A percentile compares a stretch with the other conserved stretches of the same genome.
Evolutionary conservation across 1,140 invertebrate species (phyloP).

Genomic region (Hypothenemus hampei): DNA sequence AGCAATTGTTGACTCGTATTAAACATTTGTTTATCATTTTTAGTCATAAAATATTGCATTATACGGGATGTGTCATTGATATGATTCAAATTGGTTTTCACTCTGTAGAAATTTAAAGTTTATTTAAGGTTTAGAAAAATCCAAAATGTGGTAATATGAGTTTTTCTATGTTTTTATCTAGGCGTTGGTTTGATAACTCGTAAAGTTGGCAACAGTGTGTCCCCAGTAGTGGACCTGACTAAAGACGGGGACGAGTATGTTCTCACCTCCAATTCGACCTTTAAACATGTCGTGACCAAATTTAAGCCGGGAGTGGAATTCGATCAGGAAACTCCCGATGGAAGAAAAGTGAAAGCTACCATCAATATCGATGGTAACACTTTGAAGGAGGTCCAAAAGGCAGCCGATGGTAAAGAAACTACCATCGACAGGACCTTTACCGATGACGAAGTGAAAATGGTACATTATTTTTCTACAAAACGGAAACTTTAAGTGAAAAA

Average conservation of each 20-base stretch:
- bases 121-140: too few species aligned
- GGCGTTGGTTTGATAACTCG: slow-evolving; percentile 71
- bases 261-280: slow-evolving; percentile 74
- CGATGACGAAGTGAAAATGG: slow-evolving; percentile 67
- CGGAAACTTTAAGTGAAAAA: neutral
- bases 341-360: slow-evolving; percentile 71
- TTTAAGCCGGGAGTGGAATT: slow-evolving; percentile 81
- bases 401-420: slow-evolving; percentile 59
- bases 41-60: too few species aligned
- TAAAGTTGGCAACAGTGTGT: slow-evolving; percentile 70
- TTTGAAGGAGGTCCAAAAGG: slow-evolving; percentile 65
- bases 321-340: slow-evolving; percentile 81
- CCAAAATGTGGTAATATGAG: too few species aligned
- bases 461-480: slow-evolving; percentile 34
- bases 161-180: slow-evolving; percentile 41
- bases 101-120: too few species aligned
- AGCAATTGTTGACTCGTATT: too few species aligned
- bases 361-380: slow-evolving; percentile 64
- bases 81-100: too few species aligned
- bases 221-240: slow-evolving; percentile 68
- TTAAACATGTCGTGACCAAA: slow-evolving; percentile 72
- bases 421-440: slow-evolving; percentile 63
- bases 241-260: slow-evolving; percentile 62
- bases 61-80: too few species aligned
- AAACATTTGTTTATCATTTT: too few species aligned